A percentile compares a stretch with the other conserved stretches of the same genome.
Evolutionary conservation across 2,888 invertebrate species (phyloP).

Genomic region (Itoplectis maculator): DNA sequence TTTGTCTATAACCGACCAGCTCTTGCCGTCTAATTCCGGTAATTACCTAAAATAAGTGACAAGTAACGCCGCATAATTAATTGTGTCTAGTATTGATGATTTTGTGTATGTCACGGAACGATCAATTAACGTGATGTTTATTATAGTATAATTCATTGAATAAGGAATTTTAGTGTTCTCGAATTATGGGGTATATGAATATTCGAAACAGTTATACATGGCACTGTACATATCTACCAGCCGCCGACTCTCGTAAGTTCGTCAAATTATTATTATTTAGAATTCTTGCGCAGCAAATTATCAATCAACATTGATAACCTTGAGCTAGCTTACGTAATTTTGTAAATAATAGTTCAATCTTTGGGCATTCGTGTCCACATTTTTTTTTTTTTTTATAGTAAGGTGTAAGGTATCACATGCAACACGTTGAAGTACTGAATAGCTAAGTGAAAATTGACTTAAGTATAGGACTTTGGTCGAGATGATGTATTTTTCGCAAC

Average conservation of each 20-base stretch:
- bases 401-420: slow-evolving; percentile 47
- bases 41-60: slow-evolving; percentile 44
- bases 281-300: slow-evolving; percentile 53
- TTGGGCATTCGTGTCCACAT: slow-evolving; percentile 45
- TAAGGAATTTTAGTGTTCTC: slow-evolving; percentile 53
- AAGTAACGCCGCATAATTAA: slow-evolving; percentile 49
- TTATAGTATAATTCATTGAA: slow-evolving; percentile 50
- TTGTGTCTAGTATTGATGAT: slow-evolving; percentile 60
- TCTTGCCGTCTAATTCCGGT: slow-evolving; percentile 23
- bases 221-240: slow-evolving; percentile 66
- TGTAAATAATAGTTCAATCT: slow-evolving; percentile 68
- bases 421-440: slow-evolving; percentile 34
- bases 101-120: slow-evolving; percentile 54
- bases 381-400: slow-evolving; percentile 33
- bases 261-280: slow-evolving; percentile 54
- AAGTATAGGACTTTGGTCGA: slow-evolving; percentile 40
- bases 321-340: slow-evolving; percentile 58
- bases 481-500: slow-evolving; percentile 63
- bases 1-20: slow-evolving; percentile 37
- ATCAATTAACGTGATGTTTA: slow-evolving; percentile 56
- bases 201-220: slow-evolving; percentile 41
- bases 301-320: slow-evolving; percentile 44
- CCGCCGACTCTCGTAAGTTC: slow-evolving; percentile 37
- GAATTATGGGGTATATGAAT: slow-evolving; percentile 48
- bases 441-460: slow-evolving; percentile 48